These are phyloP conservation scores for Lasioglossum leucozonium DNA, from an alignment of 2,888 invertebrate genomes.

Conservation along the genomic window DNA sequence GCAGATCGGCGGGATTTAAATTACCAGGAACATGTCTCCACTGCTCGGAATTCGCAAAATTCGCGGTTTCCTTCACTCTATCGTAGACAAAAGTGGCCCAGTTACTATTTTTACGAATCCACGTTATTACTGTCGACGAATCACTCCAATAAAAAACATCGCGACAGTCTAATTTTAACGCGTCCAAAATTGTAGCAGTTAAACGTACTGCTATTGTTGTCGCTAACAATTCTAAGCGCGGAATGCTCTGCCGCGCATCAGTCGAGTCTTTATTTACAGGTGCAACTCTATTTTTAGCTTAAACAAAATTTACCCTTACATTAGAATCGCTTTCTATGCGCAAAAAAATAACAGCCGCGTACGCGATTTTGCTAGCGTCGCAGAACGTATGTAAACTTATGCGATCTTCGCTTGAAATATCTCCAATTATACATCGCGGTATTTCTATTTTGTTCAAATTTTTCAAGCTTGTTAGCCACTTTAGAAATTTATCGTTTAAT, in stretches of 20 bases:
- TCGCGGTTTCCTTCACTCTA: slow-evolving; percentile 67
- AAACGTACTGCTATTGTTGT: slow-evolving; percentile 17
- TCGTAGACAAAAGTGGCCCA: background rate
- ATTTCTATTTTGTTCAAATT: background rate
- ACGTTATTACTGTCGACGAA: slow-evolving; percentile 59
- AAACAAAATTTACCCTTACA: background rate
- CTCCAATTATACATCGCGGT: background rate
- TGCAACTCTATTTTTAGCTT: slow-evolving; percentile 24
- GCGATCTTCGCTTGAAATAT: background rate
- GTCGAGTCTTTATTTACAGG: slow-evolving; percentile 9
- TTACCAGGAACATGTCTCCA: slow-evolving; percentile 76
- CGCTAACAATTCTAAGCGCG: slow-evolving; percentile 40
- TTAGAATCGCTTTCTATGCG: background rate
- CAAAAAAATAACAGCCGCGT: slow-evolving; percentile 23
- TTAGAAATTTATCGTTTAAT: background rate
- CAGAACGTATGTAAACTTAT: slow-evolving; percentile 27
- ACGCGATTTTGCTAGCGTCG: slow-evolving; percentile 36
- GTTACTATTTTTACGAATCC: background rate
- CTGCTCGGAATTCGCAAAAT: slow-evolving; percentile 22
- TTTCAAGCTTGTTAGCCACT: background rate
- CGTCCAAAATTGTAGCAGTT: background rate
- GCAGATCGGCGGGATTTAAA: slow-evolving; percentile 77
- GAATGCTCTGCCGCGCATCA: background rate
- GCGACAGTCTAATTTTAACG: too few relatives aligned
- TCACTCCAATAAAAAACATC: slow-evolving; percentile 53